Evolutionary conservation across 2,888 invertebrate genomes (phyloP).

Genomic region (Leptura quadrifasciata): DNA sequence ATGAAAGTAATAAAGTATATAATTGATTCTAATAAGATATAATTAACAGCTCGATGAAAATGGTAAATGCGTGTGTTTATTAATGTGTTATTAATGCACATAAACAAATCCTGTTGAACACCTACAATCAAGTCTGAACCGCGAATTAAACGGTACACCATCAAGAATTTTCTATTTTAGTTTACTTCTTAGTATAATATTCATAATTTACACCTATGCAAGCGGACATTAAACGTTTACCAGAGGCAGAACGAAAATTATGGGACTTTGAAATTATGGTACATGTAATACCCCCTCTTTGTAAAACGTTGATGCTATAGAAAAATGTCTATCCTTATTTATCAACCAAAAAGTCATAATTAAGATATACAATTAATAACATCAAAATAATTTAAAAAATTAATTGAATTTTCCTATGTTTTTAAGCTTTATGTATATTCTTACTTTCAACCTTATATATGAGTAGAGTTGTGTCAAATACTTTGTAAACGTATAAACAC

Average conservation of each 20-base stretch:
- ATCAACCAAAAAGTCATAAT: not conserved
- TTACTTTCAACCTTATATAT: no score
- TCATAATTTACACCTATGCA: not conserved
- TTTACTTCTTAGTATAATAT: conserved; percentile 3
- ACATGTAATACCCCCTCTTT: not conserved
- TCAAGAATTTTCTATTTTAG: not conserved
- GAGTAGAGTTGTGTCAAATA: no score
- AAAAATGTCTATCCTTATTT: not conserved
- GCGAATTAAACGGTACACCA: conserved; percentile 8
- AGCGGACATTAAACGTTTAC: conserved; percentile 5
- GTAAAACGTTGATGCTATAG: not conserved
- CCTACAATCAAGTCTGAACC: conserved; percentile 8
- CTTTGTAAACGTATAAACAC: no score
- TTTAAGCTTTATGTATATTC: no score
- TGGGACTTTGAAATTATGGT: not conserved
- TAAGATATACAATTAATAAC: no score
- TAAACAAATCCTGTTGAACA: conserved; percentile 17
- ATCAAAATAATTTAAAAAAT: no score
- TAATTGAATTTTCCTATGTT: no score
- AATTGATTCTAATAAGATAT: conserved; percentile 20
- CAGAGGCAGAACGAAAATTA: not conserved
- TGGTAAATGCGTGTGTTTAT: conserved; percentile 15
- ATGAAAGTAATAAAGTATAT: conserved; percentile 7
- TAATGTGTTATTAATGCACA: not conserved
- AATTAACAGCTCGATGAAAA: not conserved